Conservation (phyloP, 2,113 vertebrate genomes). For the Arvicanthis niloticus region DNA sequence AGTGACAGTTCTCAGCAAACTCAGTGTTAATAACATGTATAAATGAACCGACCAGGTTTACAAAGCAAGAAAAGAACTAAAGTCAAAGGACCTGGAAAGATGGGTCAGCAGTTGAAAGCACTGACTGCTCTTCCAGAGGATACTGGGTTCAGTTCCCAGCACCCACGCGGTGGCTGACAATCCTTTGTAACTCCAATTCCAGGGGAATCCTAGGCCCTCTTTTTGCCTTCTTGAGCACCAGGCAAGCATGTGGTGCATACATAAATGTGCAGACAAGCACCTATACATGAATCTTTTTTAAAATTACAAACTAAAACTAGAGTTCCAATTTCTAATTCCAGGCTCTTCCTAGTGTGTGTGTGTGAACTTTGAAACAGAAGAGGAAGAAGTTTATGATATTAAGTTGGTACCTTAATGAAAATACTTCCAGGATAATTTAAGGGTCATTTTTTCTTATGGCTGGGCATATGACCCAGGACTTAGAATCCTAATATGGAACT, state of each 20-base stretch:
- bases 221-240: neutral
- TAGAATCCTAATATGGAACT: neutral
- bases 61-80: neutral
- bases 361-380: slow-evolving; percentile 8
- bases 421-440: neutral
- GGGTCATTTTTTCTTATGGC: neutral
- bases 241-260: neutral
- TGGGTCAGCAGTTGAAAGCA: neutral
- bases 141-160: neutral
- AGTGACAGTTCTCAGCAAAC: neutral
- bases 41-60: neutral
- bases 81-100: neutral
- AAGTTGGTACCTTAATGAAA: neutral
- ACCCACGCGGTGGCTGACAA: neutral
- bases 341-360: neutral
- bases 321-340: slow-evolving; percentile 43
- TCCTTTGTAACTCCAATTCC: neutral
- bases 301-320: slow-evolving; percentile 18
- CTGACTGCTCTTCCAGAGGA: neutral
- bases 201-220: neutral
- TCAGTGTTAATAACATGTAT: neutral
- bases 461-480: neutral
- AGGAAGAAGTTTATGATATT: neutral
- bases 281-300: neutral
- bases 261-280: neutral